Evolutionary conservation across 1,140 invertebrate genomes (phyloP).

Genomic region (Achatina immaculata): DNA sequence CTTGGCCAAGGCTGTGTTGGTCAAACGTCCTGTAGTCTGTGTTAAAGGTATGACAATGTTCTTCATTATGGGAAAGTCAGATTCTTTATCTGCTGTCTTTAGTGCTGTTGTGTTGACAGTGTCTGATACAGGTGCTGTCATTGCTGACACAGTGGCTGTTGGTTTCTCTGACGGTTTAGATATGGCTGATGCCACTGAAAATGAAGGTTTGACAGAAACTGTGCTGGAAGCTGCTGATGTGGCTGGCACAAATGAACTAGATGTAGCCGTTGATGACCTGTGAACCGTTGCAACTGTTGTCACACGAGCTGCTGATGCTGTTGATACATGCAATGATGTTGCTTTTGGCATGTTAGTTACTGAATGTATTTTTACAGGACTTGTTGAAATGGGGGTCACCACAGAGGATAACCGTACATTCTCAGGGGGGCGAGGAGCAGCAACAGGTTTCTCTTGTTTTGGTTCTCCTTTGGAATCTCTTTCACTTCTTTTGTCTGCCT

Average conservation of each 20-base stretch:
- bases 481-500: neutral
- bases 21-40: slow-evolving; percentile 29
- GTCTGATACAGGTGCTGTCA: slow-evolving; percentile 29
- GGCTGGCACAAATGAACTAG: neutral
- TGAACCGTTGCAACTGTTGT: neutral
- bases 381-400: no score
- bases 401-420: no score
- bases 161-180: slow-evolving; percentile 22
- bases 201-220: slow-evolving; percentile 7
- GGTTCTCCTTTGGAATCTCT: neutral
- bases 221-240: slow-evolving; percentile 12
- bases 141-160: slow-evolving; percentile 37
- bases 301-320: neutral
- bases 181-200: slow-evolving; percentile 5
- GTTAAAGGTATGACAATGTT: slow-evolving; percentile 1
- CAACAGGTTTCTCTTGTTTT: neutral
- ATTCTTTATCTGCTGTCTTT: slow-evolving; percentile 9
- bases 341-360: neutral
- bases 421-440: no score
- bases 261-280: neutral
- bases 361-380: neutral
- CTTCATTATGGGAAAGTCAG: neutral
- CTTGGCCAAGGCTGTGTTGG: neutral
- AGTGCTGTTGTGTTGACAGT: neutral
- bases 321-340: neutral